A percentile compares a stretch with the other conserved stretches of the same genome.
These are phyloP conservation scores for Cyanoderma ruficeps DNA, from an alignment of 2,113 vertebrate species.

Conservation along the genomic window DNA sequence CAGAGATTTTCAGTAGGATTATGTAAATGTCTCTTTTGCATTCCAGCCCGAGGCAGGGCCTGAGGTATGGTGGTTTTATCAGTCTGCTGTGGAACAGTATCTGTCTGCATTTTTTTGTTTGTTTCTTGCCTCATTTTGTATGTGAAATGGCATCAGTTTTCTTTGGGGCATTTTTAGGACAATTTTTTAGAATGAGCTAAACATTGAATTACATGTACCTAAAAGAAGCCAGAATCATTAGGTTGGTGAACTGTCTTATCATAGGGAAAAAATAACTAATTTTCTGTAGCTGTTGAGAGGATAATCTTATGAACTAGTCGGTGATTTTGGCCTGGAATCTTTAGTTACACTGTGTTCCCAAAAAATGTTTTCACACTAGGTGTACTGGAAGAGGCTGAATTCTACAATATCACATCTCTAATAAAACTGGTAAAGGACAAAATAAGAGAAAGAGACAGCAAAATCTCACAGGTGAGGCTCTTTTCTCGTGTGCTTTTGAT, in stretches of 20 bases:
- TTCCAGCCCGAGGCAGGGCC: background rate
- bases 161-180: background rate
- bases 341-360: background rate
- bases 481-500: background rate
- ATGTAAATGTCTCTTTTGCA: background rate
- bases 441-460: slow-evolving; percentile 97
- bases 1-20: background rate
- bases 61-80: background rate
- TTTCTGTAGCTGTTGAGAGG: background rate
- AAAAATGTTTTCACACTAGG: slow-evolving; percentile 72
- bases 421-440: slow-evolving; percentile 98
- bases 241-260: background rate
- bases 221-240: background rate
- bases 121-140: background rate
- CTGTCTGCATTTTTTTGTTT: background rate
- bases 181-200: background rate
- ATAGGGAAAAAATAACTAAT: background rate
- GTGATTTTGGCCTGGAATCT: background rate
- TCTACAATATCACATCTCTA: slow-evolving; percentile 99
- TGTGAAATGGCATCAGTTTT: background rate
- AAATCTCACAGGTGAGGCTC: slow-evolving; percentile 86
- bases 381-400: slow-evolving; percentile 96
- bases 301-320: background rate
- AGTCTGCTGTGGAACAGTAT: background rate
- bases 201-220: background rate